These are phyloP conservation scores for Torymus aiolomorphi DNA, from an alignment of 2,888 invertebrate genomes.

Conservation along the genomic window DNA sequence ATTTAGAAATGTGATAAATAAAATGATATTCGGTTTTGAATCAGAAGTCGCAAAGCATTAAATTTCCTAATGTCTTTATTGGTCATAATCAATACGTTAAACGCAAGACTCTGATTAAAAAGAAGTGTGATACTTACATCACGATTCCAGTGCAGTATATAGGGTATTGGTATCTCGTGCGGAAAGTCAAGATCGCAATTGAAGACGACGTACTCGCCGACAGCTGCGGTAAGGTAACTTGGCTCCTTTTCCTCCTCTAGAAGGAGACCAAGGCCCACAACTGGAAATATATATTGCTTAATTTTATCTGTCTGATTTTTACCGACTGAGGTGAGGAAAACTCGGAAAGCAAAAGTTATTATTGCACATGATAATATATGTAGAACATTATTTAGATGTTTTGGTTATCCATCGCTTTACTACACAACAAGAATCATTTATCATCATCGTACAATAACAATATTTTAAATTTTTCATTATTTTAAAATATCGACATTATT, in stretches of 20 bases:
- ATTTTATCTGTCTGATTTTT: slow-evolving; percentile 4
- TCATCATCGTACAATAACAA: no score
- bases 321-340: neutral
- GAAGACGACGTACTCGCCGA: slow-evolving; percentile 87
- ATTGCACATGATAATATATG: no score
- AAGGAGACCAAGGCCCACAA: slow-evolving; percentile 67
- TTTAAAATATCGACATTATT: no score
- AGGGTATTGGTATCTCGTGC: slow-evolving; percentile 89
- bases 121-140: slow-evolving; percentile 81
- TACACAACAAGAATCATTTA: no score
- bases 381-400: no score
- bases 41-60: slow-evolving; percentile 17
- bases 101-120: slow-evolving; percentile 14
- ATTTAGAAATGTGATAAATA: no score
- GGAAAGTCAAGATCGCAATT: slow-evolving; percentile 93
- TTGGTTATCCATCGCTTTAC: no score
- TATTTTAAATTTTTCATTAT: no score
- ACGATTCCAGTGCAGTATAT: slow-evolving; percentile 93
- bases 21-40: neutral
- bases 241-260: slow-evolving; percentile 72
- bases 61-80: slow-evolving; percentile 23
- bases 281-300: slow-evolving; percentile 59
- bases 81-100: slow-evolving; percentile 47
- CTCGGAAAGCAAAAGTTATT: no score
- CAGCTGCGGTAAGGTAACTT: slow-evolving; percentile 80